Evolutionary conservation across 2,797 vertebrate species (phyloP), one percentile per base, ranked within the genome.

Genomic region (Cyclura pinguis): DNA sequence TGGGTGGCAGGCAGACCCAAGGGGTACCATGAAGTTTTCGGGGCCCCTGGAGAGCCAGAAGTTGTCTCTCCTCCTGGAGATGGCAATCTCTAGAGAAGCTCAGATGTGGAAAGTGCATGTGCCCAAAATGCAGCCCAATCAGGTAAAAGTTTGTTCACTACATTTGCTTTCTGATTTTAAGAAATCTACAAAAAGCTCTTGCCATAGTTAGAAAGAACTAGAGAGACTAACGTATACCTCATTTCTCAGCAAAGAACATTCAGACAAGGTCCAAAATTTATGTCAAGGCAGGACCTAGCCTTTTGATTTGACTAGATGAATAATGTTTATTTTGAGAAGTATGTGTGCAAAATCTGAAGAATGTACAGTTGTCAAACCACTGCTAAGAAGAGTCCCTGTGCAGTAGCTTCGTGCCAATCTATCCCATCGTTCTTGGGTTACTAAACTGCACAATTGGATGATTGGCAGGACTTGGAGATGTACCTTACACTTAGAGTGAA

Each of bases 51-150:
- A 98, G 97, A 98, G 97, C 98, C 98, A 98, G 98, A 99, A 98
- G 97, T 98, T 99, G 98, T 98, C 98, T 96, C 98, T 98, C 97
- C 98, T 99, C 88, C 95, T 99, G 96, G 98, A 99, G 97, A 99
- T 93, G 96, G 98, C 99, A 88, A 97, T 98, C 97, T 99, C 98
- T 98, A 99, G 98, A 98, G 99, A 99, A 98, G 98, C 98, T 97
- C 97, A 98, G 96, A 98, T 98, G 98, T 99, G 99, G 98, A 99
- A 98, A 96, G 97, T 97, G 95, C 98, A 98, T 92, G 97, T 98
- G 98, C 98, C 98, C 95, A 99, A 98, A 98, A 98, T 98, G 95
- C 97, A 98, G 96, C 97, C 98, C 96, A 97, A 97, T 98, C 98
- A 98, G 99, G 99, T 99, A 98, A 97, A 47, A 0, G 85, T 89